Percentiles rank a stretch among this genome's conserved stretches.
Conservation (phyloP, 2,888 invertebrate species). For the Archaeoteleia sp. region DNA sequence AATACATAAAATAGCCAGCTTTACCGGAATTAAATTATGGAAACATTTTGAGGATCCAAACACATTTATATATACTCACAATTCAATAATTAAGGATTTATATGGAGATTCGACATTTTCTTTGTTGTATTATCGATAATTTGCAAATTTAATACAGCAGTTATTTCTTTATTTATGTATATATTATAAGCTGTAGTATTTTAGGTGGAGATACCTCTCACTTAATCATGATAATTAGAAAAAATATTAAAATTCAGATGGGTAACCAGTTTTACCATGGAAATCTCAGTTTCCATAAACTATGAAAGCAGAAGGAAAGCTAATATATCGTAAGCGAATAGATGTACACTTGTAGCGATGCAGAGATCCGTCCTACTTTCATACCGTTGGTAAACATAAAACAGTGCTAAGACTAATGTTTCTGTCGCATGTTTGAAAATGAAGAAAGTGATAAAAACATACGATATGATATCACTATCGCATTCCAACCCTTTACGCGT, state of each 20-base stretch:
- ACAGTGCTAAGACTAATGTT: constrained; percentile 40
- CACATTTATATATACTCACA: too few relatives aligned
- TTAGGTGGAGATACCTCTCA: neutral
- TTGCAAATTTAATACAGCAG: too few relatives aligned
- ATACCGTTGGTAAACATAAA: constrained; percentile 34
- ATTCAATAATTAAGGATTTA: too few relatives aligned
- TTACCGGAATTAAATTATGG: too few relatives aligned
- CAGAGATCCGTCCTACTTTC: constrained; percentile 44
- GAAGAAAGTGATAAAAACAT: constrained; percentile 10
- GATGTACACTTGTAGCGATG: constrained; percentile 29
- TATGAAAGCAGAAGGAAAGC: constrained; percentile 46
- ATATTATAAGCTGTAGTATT: neutral
- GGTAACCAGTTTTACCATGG: constrained; percentile 27
- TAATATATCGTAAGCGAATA: constrained; percentile 43
- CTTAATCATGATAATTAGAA: constrained; percentile 22
- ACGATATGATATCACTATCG: constrained; percentile 12
- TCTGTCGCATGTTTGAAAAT: constrained; percentile 18
- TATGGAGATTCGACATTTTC: too few relatives aligned
- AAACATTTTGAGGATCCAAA: too few relatives aligned
- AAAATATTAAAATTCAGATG: constrained; percentile 36
- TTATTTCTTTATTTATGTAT: neutral
- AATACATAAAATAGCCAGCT: too few relatives aligned
- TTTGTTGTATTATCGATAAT: too few relatives aligned
- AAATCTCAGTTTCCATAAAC: constrained; percentile 38
- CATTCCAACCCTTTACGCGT: constrained; percentile 1